Base-by-base conservation (phyloP, 2,113 vertebrate genomes). In the Aythya baeri region DNA sequence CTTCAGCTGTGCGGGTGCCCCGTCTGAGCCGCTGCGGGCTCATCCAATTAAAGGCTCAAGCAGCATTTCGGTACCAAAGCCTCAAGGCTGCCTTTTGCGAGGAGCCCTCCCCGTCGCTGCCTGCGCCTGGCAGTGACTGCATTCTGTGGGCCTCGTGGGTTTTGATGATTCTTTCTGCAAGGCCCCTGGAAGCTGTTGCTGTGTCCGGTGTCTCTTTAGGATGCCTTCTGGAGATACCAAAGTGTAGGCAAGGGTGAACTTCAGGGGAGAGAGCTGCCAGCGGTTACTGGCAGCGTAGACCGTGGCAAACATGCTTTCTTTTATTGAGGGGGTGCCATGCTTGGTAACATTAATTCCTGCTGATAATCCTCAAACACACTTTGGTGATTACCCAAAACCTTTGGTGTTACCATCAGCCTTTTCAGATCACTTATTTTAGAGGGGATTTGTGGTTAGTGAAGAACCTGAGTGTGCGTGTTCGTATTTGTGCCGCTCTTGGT, bases 321-420 rank as follows among this genome's bases (percentile, higher is more conserved):
- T 36, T 86, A 29, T 0, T 74, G 85, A 63, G 31, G 63, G 65
- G 34, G 31, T 79, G 76, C 55, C 59, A 6, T 13, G 41, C n/a
- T 92, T 75, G 73, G 26, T 43, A n/a, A 70, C n/a, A 41, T 20
- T 74, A 9, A 26, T 87, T 86, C 71, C 91, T 91, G 59, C 36
- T 80, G 21, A 70, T 83, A 43, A 77, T 67, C 68, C 63, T 59
- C 25, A 86, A 43, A 43, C 77, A 31, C 38, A 25, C 10, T 25
- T 81, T n/a, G 62, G 43, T 85, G 63, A 4, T n/a, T 73, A 29
- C 14, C 12, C 44, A 36, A 75, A 89, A 68, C 13, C 34, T 71
- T 78, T 17, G 49, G 68, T 62, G 66, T 34, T 73, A 76, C 73
- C 16, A 73, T 23, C 32, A 87, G 65, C 27, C 43, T 75, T 91